Percentiles rank a stretch among this genome's conserved stretches.
phyloP scores from a whole-genome alignment of 2,113 vertebrate species.

The Megaceryle maxima region DNA sequence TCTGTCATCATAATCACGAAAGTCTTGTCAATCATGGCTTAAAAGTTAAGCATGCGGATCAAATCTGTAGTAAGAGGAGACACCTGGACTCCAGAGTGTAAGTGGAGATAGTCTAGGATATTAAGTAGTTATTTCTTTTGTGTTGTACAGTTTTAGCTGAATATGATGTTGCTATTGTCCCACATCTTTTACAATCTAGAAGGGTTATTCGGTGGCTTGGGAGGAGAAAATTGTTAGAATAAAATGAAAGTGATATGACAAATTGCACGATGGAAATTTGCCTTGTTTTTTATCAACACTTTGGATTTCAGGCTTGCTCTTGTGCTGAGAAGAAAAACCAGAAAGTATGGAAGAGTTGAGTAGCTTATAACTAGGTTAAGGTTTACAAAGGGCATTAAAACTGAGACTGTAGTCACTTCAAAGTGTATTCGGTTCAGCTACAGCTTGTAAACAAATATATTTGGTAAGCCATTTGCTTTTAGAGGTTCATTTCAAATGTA shows the following conservation, averaged over 20 bases:
- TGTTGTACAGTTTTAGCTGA: background rate
- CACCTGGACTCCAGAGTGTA: constrained; percentile 56
- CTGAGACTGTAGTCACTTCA: background rate
- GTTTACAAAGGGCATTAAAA: background rate
- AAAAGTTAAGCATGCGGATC: constrained; percentile 61
- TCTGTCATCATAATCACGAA: constrained; percentile 72
- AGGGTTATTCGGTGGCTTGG: background rate
- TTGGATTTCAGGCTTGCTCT: background rate
- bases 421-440: background rate
- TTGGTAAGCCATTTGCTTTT: background rate
- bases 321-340: background rate
- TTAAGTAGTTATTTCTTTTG: constrained; percentile 23
- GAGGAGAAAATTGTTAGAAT: background rate
- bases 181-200: background rate
- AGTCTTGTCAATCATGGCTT: constrained; percentile 66
- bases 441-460: background rate
- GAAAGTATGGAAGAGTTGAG: background rate
- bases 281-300: background rate
- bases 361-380: background rate
- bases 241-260: background rate
- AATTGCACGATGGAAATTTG: background rate
- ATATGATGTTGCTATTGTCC: background rate
- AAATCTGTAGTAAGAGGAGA: constrained; percentile 64
- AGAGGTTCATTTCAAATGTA: background rate
- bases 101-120: constrained; percentile 30